A percentile compares a stretch with the other conserved stretches of the same genome.
These are phyloP conservation scores for Sebastes hubbsi DNA, from an alignment of 2,797 vertebrate species.

Conservation along the genomic window DNA sequence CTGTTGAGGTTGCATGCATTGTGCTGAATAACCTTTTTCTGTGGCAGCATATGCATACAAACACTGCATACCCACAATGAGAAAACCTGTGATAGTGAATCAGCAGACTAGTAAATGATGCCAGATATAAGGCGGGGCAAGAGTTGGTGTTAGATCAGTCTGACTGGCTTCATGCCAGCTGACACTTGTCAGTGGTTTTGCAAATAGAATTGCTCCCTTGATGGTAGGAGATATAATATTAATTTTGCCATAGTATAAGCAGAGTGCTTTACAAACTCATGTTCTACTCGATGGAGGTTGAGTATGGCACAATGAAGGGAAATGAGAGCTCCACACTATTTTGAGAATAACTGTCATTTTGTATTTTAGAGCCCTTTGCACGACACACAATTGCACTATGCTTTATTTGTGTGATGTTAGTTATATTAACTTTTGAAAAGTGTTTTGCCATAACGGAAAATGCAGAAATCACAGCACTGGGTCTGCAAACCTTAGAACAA, in stretches of 20 bases:
- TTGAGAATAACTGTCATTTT: conserved; percentile 7
- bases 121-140: not conserved
- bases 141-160: not conserved
- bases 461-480: conserved; percentile 37
- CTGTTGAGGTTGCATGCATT: not conserved
- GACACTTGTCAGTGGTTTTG: conserved; percentile 6
- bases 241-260: conserved; percentile 9
- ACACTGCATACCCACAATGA: not conserved
- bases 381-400: conserved; percentile 2
- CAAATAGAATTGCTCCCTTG: conserved; percentile 24
- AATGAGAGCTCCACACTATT: conserved; percentile 11
- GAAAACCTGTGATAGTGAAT: not conserved
- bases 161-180: not conserved
- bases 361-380: conserved; percentile 24
- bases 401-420: conserved; percentile 37
- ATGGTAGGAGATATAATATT: conserved; percentile 29
- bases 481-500: conserved; percentile 46
- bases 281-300: conserved; percentile 10
- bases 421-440: conserved; percentile 31
- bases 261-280: conserved; percentile 18
- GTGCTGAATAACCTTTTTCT: not conserved
- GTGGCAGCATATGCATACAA: not conserved
- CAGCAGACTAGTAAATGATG: not conserved
- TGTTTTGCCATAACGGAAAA: conserved; percentile 29
- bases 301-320: not conserved